These are phyloP conservation scores for Heliconius ethilla DNA, from an alignment of 2,888 invertebrate species.

Conservation along the genomic window DNA sequence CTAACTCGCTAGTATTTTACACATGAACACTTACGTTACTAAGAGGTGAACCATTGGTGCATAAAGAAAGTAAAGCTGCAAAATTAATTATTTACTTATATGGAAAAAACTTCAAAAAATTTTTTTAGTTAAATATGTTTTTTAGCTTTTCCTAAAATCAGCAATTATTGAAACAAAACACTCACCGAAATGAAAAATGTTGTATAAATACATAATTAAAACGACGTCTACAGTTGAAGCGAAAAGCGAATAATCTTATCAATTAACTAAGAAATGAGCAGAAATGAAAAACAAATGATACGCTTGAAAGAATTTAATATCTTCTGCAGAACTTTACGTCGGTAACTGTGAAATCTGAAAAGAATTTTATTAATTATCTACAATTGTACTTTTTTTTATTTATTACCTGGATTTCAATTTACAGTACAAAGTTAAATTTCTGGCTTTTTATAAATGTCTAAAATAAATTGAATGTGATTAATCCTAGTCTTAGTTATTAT, in stretches of 20 bases:
- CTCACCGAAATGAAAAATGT: slow-evolving; percentile 20
- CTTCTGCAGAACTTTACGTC: slow-evolving; percentile 40
- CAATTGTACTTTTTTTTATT: background rate
- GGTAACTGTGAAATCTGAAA: slow-evolving; percentile 48
- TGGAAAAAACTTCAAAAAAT: background rate
- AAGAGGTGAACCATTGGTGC: slow-evolving; percentile 19
- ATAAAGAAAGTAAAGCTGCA: slow-evolving; percentile 28
- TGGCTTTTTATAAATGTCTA: background rate
- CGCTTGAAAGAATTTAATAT: slow-evolving; percentile 41
- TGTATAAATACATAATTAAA: slow-evolving; percentile 19
- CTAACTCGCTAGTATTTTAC: no score
- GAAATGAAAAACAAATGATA: slow-evolving; percentile 35
- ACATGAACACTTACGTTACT: slow-evolving; percentile 29
- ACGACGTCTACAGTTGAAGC: background rate
- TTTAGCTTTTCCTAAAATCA: background rate
- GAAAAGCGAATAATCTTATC: background rate
- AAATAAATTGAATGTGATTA: background rate
- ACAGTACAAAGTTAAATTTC: background rate
- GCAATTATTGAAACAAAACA: background rate
- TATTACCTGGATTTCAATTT: background rate
- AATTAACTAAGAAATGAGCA: slow-evolving; percentile 8
- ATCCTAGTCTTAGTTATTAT: no score
- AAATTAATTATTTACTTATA: slow-evolving; percentile 1
- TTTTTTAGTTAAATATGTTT: background rate
- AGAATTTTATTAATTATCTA: slow-evolving; percentile 20